Evolutionary conservation across 2,113 vertebrate genomes (phyloP).

Genomic region (Felis chaus): DNA sequence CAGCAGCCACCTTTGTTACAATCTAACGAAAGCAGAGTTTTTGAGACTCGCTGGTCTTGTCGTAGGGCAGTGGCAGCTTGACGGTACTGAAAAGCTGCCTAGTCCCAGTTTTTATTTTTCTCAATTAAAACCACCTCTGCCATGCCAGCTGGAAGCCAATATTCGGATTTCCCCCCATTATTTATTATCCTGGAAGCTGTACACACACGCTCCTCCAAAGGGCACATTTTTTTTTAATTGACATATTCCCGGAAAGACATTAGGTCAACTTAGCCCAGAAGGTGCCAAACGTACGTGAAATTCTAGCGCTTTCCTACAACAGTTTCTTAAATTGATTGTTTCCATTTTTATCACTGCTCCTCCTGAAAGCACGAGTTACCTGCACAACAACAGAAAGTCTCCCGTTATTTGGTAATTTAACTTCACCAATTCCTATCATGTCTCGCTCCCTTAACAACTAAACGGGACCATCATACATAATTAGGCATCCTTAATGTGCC

Average conservation of each 20-base stretch:
- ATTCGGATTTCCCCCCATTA: constrained; percentile 74
- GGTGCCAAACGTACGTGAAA: constrained; percentile 75
- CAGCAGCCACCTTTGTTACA: neutral
- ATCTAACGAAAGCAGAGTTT: neutral
- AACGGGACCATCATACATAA: neutral
- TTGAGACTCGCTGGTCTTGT: neutral
- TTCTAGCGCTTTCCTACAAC: constrained; percentile 70
- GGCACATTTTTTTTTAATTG: constrained; percentile 83
- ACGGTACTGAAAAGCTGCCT: neutral
- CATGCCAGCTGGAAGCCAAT: constrained; percentile 80
- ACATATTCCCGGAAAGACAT: constrained; percentile 81
- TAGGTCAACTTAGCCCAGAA: constrained; percentile 79
- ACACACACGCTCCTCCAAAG: constrained; percentile 69
- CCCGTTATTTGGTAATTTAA: constrained; percentile 7
- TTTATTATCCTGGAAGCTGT: constrained; percentile 76
- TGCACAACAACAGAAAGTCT: neutral
- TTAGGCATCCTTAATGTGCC: constrained; percentile 19
- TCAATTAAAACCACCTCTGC: constrained; percentile 67
- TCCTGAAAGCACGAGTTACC: constrained; percentile 54
- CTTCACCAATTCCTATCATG: neutral
- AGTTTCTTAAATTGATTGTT: constrained; percentile 76
- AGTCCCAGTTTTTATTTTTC: constrained; percentile 72
- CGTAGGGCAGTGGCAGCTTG: neutral
- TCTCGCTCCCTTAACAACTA: neutral
- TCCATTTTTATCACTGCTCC: constrained; percentile 75